Base-by-base conservation (phyloP, 2,797 vertebrate species). In the Pachyuromys duprasi region DNA sequence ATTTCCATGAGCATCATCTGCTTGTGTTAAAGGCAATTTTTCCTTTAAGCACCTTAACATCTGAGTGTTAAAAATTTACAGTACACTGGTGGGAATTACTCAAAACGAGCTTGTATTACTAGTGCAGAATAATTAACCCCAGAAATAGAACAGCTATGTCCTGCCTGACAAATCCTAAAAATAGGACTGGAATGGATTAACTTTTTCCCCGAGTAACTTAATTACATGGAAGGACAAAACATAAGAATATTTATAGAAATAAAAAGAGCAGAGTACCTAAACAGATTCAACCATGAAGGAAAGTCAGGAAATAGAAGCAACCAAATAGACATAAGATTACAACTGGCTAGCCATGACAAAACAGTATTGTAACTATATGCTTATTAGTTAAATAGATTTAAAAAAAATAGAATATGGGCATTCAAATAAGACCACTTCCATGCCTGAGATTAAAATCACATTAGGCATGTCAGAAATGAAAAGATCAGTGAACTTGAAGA, bases 161-260 rank as follows among this genome's bases (percentile, higher is more conserved):
- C 80, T 91, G 45, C 24, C 55, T 91, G 49, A 53, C 18, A 75
- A 83, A 65, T 70, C 76, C 78, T 87, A 86, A 88, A 81, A 91
- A 81, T 69, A 84, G 67, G 70, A 13, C 22, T n/a, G 3, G 60
- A 94, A 91, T 96, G 55, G 42, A 86, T 74, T 63, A 86, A 63
- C 49, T 28, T 79, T 39, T 91, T 76, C 60, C n/a, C n/a, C 13
- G 79, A 93, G 55, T 79, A 65, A 94, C 82, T 89, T 93, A 91
- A 80, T 82, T 89, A 69, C 84, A 42, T 65, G 78, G 53, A 31
- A 83, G 45, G 86, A 79, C 5, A 53, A 74, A 91, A 90, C 60
- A 94, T 9, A 74, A 20, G 75, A 74, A 74, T 90, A 80, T 90
- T 93, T 91, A 79, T 42, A 94, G 53, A 91, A 87, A 87, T 83